Conservation (phyloP, 2,888 invertebrate species). For the Drosophila anomalata region DNA sequence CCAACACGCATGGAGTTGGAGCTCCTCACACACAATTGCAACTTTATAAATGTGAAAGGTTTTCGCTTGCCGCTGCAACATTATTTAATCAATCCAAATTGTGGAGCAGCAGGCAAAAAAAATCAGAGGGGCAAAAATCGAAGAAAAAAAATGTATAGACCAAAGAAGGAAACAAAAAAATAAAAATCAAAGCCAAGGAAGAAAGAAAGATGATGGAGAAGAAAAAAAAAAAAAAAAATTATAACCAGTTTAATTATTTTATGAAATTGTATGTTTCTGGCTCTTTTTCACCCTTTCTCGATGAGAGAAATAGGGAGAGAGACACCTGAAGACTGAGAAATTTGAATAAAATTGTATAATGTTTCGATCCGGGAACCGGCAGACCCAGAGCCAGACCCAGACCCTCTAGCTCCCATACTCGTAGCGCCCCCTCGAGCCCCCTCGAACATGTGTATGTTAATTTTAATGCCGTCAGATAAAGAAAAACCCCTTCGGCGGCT, state of each 20-base stretch:
- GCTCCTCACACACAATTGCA: slow-evolving; percentile 12
- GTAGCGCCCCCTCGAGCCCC: no score
- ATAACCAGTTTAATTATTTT: slow-evolving; percentile 79
- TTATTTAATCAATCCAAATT: slow-evolving; percentile 80
- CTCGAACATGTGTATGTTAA: slow-evolving; percentile 35
- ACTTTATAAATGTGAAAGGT: slow-evolving; percentile 74
- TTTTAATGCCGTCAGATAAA: slow-evolving; percentile 44
- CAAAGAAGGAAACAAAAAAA: slow-evolving; percentile 21
- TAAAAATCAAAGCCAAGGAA: slow-evolving; percentile 28
- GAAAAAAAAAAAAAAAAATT: slow-evolving; percentile 51
- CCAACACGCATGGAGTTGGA: slow-evolving; percentile 19
- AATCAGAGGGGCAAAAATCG: slow-evolving; percentile 45
- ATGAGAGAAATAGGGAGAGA: not conserved
- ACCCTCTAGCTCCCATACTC: not conserved
- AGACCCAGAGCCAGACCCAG: not conserved
- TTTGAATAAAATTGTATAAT: slow-evolving; percentile 78
- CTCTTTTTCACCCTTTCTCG: slow-evolving; percentile 40
- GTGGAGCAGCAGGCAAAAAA: slow-evolving; percentile 65
- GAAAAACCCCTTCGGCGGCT: slow-evolving; percentile 51
- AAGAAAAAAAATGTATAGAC: slow-evolving; percentile 62
- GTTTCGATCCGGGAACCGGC: slow-evolving; percentile 38
- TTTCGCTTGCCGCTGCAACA: slow-evolving; percentile 77
- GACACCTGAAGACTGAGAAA: slow-evolving; percentile 44
- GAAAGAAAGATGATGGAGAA: slow-evolving; percentile 30
- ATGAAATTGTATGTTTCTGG: slow-evolving; percentile 66